A percentile compares a stretch with the other conserved stretches of the same genome.
phyloP scores from a whole-genome alignment of 2,797 vertebrate genomes.

The Gymnothorax reevesii region DNA sequence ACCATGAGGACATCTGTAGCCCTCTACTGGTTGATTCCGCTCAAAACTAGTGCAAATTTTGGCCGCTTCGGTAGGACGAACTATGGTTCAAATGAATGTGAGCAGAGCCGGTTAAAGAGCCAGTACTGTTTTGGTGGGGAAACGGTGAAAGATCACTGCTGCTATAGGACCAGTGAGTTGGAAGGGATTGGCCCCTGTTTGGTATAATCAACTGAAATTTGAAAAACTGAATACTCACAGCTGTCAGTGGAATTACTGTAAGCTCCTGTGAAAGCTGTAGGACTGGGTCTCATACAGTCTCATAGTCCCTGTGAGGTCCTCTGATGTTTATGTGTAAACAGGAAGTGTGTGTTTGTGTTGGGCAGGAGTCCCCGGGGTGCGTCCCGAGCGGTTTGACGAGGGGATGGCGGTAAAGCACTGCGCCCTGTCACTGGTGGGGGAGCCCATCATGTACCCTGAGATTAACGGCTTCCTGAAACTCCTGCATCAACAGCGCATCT shows the following conservation, averaged over 20 bases:
- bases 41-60: too few species aligned
- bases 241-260: background rate
- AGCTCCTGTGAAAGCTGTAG: background rate
- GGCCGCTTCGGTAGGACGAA: too few species aligned
- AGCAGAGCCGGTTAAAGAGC: too few species aligned
- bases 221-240: too few species aligned
- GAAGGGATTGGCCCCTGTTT: too few species aligned
- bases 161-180: too few species aligned
- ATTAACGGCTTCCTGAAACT: slow-evolving; percentile 87
- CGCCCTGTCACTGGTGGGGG: slow-evolving; percentile 89
- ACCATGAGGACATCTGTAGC: too few species aligned
- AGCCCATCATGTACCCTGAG: slow-evolving; percentile 95
- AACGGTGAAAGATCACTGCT: too few species aligned
- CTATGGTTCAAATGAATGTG: too few species aligned
- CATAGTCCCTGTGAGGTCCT: background rate
- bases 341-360: background rate
- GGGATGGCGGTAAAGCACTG: slow-evolving; percentile 86
- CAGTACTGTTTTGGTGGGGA: too few species aligned
- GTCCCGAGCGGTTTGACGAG: slow-evolving; percentile 79
- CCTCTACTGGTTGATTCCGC: too few species aligned
- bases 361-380: slow-evolving; percentile 87
- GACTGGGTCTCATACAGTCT: background rate
- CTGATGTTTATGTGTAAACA: background rate
- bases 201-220: too few species aligned
- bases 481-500: slow-evolving; percentile 82